Evolutionary conservation across 2,113 vertebrate genomes (phyloP).

Genomic region (Stegostoma tigrinum): DNA sequence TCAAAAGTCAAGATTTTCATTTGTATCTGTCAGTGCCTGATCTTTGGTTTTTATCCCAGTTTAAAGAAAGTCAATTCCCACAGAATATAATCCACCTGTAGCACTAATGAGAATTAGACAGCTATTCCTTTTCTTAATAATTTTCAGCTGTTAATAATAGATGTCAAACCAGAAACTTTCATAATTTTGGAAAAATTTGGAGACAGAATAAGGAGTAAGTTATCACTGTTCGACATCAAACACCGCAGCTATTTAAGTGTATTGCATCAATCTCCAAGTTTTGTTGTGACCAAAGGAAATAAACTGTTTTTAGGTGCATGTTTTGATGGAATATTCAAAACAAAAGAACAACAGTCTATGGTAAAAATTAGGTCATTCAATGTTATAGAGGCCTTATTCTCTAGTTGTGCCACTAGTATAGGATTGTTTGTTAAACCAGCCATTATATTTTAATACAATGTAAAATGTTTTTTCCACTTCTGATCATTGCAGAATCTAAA

Average conservation of each 20-base stretch:
- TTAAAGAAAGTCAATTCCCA: not conserved
- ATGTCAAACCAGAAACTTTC: not conserved
- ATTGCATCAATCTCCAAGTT: not conserved
- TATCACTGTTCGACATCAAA: not conserved
- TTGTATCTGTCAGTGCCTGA: not conserved
- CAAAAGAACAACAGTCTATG: not conserved
- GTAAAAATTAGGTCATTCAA: not conserved
- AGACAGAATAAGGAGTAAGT: not conserved
- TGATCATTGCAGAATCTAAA: not conserved
- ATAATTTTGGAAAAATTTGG: not conserved
- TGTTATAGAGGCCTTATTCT: not conserved
- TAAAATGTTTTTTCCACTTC: not conserved
- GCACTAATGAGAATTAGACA: slow-evolving; percentile 2
- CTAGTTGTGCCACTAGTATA: not conserved
- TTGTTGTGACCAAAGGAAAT: not conserved
- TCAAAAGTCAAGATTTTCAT: not conserved
- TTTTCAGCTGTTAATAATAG: not conserved
- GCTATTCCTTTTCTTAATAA: not conserved
- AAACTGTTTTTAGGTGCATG: too few relatives aligned
- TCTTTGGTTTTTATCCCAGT: not conserved
- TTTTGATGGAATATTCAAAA: not conserved
- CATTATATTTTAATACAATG: not conserved
- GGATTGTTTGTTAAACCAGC: not conserved
- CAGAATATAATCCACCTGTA: not conserved
- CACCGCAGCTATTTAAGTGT: not conserved